phyloP scores from a whole-genome alignment of 2,797 vertebrate species.

The Typhlichthys subterraneus region DNA sequence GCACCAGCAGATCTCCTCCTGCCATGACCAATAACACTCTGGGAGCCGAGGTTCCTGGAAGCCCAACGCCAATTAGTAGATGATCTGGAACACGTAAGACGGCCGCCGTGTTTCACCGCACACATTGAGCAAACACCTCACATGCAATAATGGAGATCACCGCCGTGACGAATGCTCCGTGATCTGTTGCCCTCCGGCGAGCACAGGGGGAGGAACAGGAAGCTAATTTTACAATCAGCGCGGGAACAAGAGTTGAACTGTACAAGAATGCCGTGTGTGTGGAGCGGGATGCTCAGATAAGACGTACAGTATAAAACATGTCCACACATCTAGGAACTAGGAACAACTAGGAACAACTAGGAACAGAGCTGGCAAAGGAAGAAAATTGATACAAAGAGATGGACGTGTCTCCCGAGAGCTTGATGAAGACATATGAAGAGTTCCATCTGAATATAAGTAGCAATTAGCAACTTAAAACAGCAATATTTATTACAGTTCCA shows the following conservation, averaged over 20 bases:
- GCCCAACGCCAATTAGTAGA: conserved; percentile 5
- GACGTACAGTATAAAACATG: conserved; percentile 34
- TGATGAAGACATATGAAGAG: conserved; percentile 50
- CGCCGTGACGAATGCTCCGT: conserved; percentile 15
- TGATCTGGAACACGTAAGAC: conserved; percentile 52
- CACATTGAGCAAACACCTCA: conserved; percentile 38
- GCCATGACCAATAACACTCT: conserved; percentile 36
- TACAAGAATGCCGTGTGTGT: conserved; percentile 19
- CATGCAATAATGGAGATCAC: conserved; percentile 45
- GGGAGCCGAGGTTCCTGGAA: conserved; percentile 20
- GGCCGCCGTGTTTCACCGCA: conserved; percentile 26
- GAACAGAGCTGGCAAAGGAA: conserved; percentile 52
- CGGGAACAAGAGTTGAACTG: conserved; percentile 22
- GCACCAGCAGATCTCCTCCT: conserved; percentile 25
- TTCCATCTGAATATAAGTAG: conserved; percentile 18
- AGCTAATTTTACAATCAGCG: conserved; percentile 16
- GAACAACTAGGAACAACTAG: conserved; percentile 58
- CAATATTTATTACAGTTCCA: too few relatives aligned
- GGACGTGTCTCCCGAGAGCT: conserved; percentile 6
- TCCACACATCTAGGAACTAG: conserved; percentile 38
- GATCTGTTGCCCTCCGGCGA: conserved; percentile 30
- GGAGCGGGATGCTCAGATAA: conserved; percentile 50
- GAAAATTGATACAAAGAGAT: neutral
- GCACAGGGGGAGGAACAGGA: conserved; percentile 30
- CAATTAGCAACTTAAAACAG: too few relatives aligned